phyloP scores from a whole-genome alignment of 1,140 invertebrate genomes.

The Hylaeus anthracinus region DNA sequence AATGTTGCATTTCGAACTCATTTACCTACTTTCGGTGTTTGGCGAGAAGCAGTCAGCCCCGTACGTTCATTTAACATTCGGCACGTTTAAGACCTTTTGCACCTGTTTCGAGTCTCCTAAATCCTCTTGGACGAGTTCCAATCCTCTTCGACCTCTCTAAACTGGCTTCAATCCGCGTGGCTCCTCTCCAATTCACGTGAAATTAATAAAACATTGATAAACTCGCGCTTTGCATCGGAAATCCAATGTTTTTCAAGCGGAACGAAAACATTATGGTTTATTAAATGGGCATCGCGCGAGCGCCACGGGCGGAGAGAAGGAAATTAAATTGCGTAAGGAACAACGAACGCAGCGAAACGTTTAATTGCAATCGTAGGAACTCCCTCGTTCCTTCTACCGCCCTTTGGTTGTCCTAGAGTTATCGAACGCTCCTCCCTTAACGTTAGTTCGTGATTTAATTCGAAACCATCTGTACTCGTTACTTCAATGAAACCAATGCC shows the following conservation, averaged over 20 bases:
- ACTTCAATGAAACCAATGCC: slow-evolving; percentile 32
- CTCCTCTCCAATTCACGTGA: slow-evolving; percentile 9
- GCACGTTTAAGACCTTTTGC: slow-evolving; percentile 13
- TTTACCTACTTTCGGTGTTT: not conserved
- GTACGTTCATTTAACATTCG: not conserved
- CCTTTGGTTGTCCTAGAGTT: not conserved
- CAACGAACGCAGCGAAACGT: not conserved
- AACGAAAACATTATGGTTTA: not conserved
- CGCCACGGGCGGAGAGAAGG: not conserved
- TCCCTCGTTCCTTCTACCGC: not conserved
- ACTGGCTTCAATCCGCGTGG: slow-evolving; percentile 12
- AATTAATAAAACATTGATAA: slow-evolving; percentile 32
- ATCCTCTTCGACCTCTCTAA: not conserved
- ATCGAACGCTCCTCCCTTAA: slow-evolving; percentile 3
- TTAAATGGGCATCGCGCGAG: too few species aligned
- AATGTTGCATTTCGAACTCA: not conserved
- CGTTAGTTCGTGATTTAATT: slow-evolving; percentile 34
- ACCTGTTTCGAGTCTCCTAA: slow-evolving; percentile 12
- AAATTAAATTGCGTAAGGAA: not conserved
- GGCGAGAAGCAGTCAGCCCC: not conserved
- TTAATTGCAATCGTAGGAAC: slow-evolving; percentile 19
- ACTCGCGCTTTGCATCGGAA: not conserved
- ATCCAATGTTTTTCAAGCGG: not conserved
- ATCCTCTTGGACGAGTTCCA: slow-evolving; percentile 21
- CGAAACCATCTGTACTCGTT: slow-evolving; percentile 19